phyloP scores from a whole-genome alignment of 2,888 invertebrate genomes.

The Epirrhoe alternata region DNA sequence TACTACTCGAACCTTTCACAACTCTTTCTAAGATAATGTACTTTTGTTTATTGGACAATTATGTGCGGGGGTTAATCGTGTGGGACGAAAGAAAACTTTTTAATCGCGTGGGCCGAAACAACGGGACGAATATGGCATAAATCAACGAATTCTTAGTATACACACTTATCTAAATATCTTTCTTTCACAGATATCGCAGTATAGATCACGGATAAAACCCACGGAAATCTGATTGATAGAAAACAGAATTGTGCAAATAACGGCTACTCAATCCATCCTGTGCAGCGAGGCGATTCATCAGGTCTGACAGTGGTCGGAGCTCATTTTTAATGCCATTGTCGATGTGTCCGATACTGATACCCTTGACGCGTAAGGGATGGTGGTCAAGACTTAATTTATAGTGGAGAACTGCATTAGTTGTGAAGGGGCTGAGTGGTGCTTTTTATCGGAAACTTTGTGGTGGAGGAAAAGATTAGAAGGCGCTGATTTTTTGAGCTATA shows the following conservation, averaged over 20 bases:
- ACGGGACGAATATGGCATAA: too few relatives aligned
- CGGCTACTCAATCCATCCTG: conserved; percentile 42
- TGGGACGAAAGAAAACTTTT: too few relatives aligned
- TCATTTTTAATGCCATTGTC: conserved; percentile 82
- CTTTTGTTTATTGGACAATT: too few relatives aligned
- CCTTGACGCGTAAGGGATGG: conserved; percentile 51
- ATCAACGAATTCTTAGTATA: too few relatives aligned
- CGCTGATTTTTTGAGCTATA: too few relatives aligned
- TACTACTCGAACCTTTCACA: background rate
- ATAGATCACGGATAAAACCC: conserved; percentile 9
- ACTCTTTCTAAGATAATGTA: too few relatives aligned
- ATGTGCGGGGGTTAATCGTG: too few relatives aligned
- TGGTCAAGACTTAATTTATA: conserved; percentile 73
- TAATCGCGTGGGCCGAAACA: too few relatives aligned
- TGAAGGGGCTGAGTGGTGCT: conserved; percentile 26
- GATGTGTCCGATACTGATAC: conserved; percentile 65
- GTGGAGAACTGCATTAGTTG: conserved; percentile 46
- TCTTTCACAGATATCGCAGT: background rate
- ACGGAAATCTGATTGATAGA: conserved; percentile 42
- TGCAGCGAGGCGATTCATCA: conserved; percentile 69
- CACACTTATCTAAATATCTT: background rate
- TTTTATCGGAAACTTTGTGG: conserved; percentile 20
- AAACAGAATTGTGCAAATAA: conserved; percentile 47
- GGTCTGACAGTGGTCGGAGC: conserved; percentile 66
- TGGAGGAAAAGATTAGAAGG: background rate